Conservation (phyloP, 2,888 invertebrate species). For the Ectropis crepuscularia region DNA sequence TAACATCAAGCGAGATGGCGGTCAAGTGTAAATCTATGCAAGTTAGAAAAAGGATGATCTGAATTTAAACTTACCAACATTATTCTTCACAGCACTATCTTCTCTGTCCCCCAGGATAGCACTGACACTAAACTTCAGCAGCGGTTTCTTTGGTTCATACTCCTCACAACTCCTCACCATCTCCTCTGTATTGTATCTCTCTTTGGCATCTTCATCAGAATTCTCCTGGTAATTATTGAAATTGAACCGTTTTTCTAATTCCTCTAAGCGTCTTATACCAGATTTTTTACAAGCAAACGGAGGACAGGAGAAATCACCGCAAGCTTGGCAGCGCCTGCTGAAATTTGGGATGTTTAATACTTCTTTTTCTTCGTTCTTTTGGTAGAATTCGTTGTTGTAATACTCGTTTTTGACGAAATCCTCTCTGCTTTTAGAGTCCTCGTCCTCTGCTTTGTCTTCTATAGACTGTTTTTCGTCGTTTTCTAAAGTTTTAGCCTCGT, state of each 20-base stretch:
- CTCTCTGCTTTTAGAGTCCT: conserved; percentile 49
- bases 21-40: too few species aligned
- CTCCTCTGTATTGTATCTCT: conserved; percentile 68
- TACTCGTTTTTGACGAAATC: conserved; percentile 74
- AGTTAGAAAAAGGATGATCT: not conserved
- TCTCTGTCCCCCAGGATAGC: conserved; percentile 91
- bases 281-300: conserved; percentile 78
- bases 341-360: conserved; percentile 74
- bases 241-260: conserved; percentile 75
- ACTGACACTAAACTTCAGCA: conserved; percentile 96
- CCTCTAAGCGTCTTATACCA: conserved; percentile 72
- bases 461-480: conserved; percentile 55
- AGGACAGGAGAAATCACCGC: conserved; percentile 84
- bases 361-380: conserved; percentile 67
- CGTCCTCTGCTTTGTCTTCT: conserved; percentile 64
- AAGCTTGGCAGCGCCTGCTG: conserved; percentile 78
- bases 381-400: conserved; percentile 67
- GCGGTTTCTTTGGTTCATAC: conserved; percentile 87
- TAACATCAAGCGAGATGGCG: too few species aligned
- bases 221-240: conserved; percentile 71
- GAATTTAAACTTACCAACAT: conserved; percentile 64
- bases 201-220: conserved; percentile 71
- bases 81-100: conserved; percentile 61
- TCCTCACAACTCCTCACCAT: conserved; percentile 74
- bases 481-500: conserved; percentile 60